These are phyloP conservation scores for Cotesia chilonis DNA, from an alignment of 1,140 invertebrate genomes.

Conservation along the genomic window DNA sequence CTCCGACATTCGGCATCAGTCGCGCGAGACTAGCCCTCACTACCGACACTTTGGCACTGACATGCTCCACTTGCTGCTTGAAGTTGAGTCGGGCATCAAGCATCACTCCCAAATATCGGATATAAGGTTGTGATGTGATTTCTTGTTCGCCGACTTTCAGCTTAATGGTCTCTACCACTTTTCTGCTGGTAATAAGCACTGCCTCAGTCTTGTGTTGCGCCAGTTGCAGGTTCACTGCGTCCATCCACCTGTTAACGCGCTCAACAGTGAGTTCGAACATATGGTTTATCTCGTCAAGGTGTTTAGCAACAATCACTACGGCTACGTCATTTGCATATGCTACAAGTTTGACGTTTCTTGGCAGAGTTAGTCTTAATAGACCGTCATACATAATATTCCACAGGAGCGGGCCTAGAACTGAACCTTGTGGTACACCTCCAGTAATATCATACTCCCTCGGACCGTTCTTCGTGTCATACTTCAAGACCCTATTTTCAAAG, in stretches of 20 bases:
- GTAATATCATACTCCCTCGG: slow-evolving; percentile 6
- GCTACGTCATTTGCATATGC: slow-evolving; percentile 24
- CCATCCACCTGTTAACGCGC: slow-evolving; percentile 21
- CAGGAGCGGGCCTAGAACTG: not conserved
- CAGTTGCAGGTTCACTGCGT: not conserved
- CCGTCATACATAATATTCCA: slow-evolving; percentile 27
- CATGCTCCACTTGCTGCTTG: slow-evolving; percentile 23
- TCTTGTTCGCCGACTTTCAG: slow-evolving; percentile 19
- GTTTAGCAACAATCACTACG: slow-evolving; percentile 14
- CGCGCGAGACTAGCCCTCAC: not conserved
- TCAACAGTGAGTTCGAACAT: too few species aligned
- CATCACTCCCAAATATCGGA: slow-evolving; percentile 31
- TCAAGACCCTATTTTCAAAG: slow-evolving; percentile 9
- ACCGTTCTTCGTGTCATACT: slow-evolving; percentile 7
- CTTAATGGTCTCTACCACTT: slow-evolving; percentile 10
- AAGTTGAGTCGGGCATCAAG: slow-evolving; percentile 31
- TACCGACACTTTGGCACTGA: slow-evolving; percentile 25
- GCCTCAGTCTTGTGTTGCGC: slow-evolving; percentile 23
- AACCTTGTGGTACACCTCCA: slow-evolving; percentile 25
- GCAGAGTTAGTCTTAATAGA: not conserved
- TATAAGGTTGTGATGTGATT: not conserved
- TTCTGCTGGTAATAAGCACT: slow-evolving; percentile 30
- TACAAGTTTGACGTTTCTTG: not conserved
- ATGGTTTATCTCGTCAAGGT: not conserved
- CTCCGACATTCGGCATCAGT: too few species aligned